Evolutionary conservation across 1,140 invertebrate genomes (phyloP), one percentile per base, ranked within the genome.

Genomic region (Chionoecetes opilio): DNA sequence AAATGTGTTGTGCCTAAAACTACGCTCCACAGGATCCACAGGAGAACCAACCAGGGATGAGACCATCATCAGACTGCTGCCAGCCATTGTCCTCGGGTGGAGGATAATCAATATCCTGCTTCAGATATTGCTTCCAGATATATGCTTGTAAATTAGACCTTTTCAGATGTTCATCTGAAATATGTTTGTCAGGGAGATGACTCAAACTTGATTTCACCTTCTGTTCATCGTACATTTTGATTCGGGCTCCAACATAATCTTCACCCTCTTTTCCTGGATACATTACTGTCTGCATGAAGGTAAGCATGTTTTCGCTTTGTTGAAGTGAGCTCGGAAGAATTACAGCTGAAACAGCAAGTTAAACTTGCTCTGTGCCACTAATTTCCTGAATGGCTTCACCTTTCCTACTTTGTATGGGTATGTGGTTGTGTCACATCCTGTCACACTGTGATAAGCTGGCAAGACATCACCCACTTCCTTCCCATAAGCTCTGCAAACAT

Each of bases 61-160:
- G 82, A 21, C 82, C n/a, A 21, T 84, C 82, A 34, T 84, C 32
- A 34, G 82, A 84, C 82, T 29, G 5, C 86, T 88, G 3, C 35
- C 86, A 37, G 29, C 29, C 86, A 34, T 88, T 88, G 86, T 37
- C 86, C 86, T 32, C 86, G 26, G 35, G 35, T 88, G 35, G 29
- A 5, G 86, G 86, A 88, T 88, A 88, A 88, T 88, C 86, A n/a
- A 35, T 88, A 88, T 88, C 29, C 34, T 88, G 8, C 5, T 88
- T 88, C 26, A 88, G 86, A 88, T 32, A 88, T 88, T 88, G 86
- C 35, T 88, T 84, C 82, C 82, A 84, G 82, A 84, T 84, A 84
- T 29, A 84, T 84, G 82, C 82, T 84, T 84, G 82, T 21, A 84
- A 84, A 84, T 84, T 84, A 34, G 32, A 29, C 82, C 82, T 84